Evolutionary conservation across 2,113 vertebrate genomes (phyloP).

Genomic region (Callionymus lyra): DNA sequence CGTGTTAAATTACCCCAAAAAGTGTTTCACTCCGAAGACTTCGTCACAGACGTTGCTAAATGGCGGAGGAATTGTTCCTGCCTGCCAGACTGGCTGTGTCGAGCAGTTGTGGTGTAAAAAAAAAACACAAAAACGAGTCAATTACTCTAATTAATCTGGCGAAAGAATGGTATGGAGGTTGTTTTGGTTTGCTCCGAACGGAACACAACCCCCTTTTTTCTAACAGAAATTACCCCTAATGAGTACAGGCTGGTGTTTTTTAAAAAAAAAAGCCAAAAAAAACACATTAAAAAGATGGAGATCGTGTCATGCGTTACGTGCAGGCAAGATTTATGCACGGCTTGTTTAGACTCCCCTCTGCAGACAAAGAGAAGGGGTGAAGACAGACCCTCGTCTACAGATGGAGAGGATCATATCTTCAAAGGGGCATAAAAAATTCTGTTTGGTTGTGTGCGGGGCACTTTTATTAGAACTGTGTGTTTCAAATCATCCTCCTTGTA

Average conservation of each 20-base stretch:
- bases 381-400: conserved; percentile 51
- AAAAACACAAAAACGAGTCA: conserved; percentile 50
- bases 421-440: conserved; percentile 44
- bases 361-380: conserved; percentile 46
- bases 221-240: conserved; percentile 42
- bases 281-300: conserved; percentile 37
- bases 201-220: conserved; percentile 31
- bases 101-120: conserved; percentile 35
- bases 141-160: conserved; percentile 55
- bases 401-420: conserved; percentile 60
- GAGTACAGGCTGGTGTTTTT: conserved; percentile 37
- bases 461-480: conserved; percentile 49
- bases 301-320: conserved; percentile 37
- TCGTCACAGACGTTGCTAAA: conserved; percentile 42
- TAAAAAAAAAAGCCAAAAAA: no score
- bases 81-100: conserved; percentile 47
- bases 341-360: conserved; percentile 38
- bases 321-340: conserved; percentile 34
- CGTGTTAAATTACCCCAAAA: conserved; percentile 45
- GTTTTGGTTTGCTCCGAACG: conserved; percentile 55
- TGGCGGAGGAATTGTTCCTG: conserved; percentile 47
- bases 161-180: conserved; percentile 46
- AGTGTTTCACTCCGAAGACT: conserved; percentile 38
- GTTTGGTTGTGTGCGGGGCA: conserved; percentile 42
- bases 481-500: conserved; percentile 45